phyloP scores from a whole-genome alignment of 2,113 vertebrate species.

The Empidonax traillii region DNA sequence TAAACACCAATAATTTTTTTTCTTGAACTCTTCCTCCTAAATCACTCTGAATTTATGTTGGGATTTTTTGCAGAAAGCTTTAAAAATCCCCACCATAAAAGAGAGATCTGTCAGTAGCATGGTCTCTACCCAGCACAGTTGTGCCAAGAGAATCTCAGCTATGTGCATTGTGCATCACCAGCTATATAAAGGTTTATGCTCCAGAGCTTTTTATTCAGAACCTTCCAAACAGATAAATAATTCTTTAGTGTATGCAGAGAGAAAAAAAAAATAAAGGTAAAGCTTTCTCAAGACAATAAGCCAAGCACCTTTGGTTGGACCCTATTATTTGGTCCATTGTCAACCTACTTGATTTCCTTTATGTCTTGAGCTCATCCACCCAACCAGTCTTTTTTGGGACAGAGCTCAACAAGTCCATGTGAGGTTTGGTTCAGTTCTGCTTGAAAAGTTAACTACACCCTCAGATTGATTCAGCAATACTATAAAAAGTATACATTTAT shows the following conservation, averaged over 20 bases:
- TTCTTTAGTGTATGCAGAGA: not conserved
- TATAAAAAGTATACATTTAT: not conserved
- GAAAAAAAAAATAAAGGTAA: not conserved
- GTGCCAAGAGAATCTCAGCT: not conserved
- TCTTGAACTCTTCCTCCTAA: not conserved
- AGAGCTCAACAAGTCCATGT: not conserved
- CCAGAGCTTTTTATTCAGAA: not conserved
- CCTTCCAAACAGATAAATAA: not conserved
- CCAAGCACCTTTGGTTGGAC: not conserved
- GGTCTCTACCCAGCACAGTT: not conserved
- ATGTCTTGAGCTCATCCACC: not conserved
- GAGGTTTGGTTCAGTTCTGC: not conserved
- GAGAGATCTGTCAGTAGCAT: not conserved
- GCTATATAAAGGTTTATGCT: not conserved
- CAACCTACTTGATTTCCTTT: not conserved
- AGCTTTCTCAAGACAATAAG: accelerated
- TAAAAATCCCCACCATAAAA: not conserved
- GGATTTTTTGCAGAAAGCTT: not conserved
- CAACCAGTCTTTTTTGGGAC: not conserved
- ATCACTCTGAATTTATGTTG: not conserved
- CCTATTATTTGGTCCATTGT: not conserved
- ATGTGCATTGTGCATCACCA: not conserved
- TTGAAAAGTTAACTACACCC: not conserved
- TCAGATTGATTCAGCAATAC: not conserved
- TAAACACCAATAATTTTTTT: not conserved